phyloP scores from a whole-genome alignment of 2,888 invertebrate genomes.

The Chrysina gloriosa region DNA sequence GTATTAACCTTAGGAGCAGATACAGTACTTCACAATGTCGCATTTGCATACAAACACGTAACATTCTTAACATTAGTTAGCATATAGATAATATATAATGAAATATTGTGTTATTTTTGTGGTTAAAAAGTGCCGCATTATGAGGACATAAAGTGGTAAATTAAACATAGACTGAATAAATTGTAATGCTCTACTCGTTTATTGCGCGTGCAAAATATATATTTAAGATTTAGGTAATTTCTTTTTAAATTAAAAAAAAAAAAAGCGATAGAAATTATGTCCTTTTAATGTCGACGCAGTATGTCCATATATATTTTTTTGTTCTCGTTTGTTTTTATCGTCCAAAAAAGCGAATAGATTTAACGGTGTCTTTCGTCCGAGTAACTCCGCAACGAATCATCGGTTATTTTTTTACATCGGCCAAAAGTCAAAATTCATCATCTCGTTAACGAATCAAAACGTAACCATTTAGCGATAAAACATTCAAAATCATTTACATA shows the following conservation, averaged over 20 bases:
- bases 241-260: neutral
- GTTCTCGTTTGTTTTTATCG: no score
- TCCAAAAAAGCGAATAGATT: no score
- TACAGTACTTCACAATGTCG: slow-evolving; percentile 31
- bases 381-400: slow-evolving; percentile 2
- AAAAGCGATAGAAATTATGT: slow-evolving; percentile 25
- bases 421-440: neutral
- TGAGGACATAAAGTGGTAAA: slow-evolving; percentile 42
- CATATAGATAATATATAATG: slow-evolving; percentile 48
- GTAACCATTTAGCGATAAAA: no score
- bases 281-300: slow-evolving; percentile 38
- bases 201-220: slow-evolving; percentile 28
- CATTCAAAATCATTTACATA: no score
- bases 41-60: slow-evolving; percentile 40
- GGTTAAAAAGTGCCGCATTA: slow-evolving; percentile 46
- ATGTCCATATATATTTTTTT: slow-evolving; percentile 28
- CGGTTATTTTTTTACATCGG: neutral
- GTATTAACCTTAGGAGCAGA: slow-evolving; percentile 25
- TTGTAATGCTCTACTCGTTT: slow-evolving; percentile 29
- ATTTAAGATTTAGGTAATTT: slow-evolving; percentile 26
- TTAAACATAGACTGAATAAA: slow-evolving; percentile 34
- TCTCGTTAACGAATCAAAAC: no score
- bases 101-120: slow-evolving; percentile 50
- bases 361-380: no score
- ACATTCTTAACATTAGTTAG: slow-evolving; percentile 49